A percentile compares a stretch with the other conserved stretches of the same genome.
Evolutionary conservation across 2,888 invertebrate species (phyloP).

Genomic region (Hybos culiciformis): DNA sequence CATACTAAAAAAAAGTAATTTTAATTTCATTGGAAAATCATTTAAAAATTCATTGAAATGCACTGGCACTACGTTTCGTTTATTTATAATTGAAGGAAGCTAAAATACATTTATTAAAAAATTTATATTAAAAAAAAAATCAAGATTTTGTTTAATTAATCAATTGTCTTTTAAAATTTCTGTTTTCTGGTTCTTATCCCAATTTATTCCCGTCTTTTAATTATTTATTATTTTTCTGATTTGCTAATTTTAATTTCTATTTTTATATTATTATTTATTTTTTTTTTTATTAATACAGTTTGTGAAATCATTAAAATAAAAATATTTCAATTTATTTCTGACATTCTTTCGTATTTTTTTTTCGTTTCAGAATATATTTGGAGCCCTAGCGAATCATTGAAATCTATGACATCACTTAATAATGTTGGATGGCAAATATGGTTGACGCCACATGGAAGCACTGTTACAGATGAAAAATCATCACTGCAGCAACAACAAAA

Average conservation of each 20-base stretch:
- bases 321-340: neutral
- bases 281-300: no score
- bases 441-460: neutral
- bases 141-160: no score
- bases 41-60: no score
- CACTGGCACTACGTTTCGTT: no score
- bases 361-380: neutral
- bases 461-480: constrained; percentile 5
- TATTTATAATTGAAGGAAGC: no score
- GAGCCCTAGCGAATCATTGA: constrained; percentile 16
- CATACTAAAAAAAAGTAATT: no score
- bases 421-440: constrained; percentile 16
- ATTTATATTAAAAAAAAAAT: no score
- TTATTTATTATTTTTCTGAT: neutral
- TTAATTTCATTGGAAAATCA: no score
- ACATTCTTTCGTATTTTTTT: neutral
- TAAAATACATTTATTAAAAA: no score
- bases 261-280: neutral
- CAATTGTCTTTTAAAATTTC: no score
- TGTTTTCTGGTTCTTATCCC: neutral
- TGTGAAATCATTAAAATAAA: no score
- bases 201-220: neutral
- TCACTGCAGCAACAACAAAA: neutral
- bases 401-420: constrained; percentile 33
- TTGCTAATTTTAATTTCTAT: neutral